Base-by-base conservation (phyloP, 2,113 vertebrate genomes). In the Rattus rattus region DNA sequence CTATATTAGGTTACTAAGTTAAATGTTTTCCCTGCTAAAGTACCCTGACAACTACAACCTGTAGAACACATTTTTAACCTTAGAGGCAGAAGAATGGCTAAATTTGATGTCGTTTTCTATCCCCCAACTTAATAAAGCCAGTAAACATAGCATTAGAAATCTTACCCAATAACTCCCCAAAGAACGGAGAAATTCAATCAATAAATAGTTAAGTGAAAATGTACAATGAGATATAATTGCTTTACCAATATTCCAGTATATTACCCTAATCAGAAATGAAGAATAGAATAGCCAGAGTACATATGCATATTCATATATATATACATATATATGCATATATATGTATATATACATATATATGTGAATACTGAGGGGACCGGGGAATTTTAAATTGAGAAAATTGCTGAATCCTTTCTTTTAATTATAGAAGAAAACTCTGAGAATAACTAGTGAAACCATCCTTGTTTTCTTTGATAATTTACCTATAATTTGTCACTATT, bases 51-150 rank as follows among this genome's bases (percentile, higher is more conserved):
- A 43, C 24, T 89, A 83, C 20, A 52, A 72, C 39, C 36, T 88
- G 92, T 83, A 56, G 52, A 92, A 81, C 33, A 36, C 17, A 88
- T 87, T 54, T 90, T 75, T 79, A 69, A 90, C 54, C 28, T 47
- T 84, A 84, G 79, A 90, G 39, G 1, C 2, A 88, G 61, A 95
- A 89, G 8, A 91, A 90, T 83, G 36, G 92, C 39, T 88, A 88
- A 76, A 63, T 56, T 63, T 52, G 14, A 22, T 39, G 22, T 75
- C 30, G 14, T 59, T 87, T 14, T 20, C 49, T 2, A 77, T 2
- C 17, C 10, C n/a, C 10, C 36, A 16, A 20, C 6, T 81, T 54
- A 39, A 49, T 43, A 43, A 92, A 94, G 26, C 20, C 47, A 92
- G 67, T 28, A 86, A 7, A 33, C 7, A 12, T 86, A 86, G 20